These are phyloP conservation scores for Strigops habroptila DNA, from an alignment of 2,113 vertebrate genomes.

Conservation along the genomic window DNA sequence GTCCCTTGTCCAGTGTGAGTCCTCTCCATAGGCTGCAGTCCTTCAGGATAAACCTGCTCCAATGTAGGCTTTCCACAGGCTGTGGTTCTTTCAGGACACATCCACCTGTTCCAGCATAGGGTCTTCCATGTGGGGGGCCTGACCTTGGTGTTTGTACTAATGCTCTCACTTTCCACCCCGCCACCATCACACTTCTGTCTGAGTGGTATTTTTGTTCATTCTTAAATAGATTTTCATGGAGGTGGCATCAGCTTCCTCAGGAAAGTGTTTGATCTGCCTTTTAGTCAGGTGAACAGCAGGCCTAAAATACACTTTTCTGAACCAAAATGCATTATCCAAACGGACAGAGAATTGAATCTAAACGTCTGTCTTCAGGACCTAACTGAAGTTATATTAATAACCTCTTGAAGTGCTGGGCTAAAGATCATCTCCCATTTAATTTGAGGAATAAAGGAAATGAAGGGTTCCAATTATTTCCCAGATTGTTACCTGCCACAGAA, in stretches of 20 bases:
- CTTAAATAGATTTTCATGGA: neutral
- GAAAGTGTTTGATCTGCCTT: neutral
- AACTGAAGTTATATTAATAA: neutral
- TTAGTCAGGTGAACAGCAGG: neutral
- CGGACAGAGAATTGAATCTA: neutral
- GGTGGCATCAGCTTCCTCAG: neutral
- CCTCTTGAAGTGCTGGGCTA: neutral
- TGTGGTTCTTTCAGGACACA: neutral
- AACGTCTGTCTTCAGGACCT: neutral
- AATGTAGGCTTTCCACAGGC: neutral
- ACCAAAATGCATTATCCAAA: neutral
- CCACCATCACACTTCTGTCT: too few relatives aligned
- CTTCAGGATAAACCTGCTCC: neutral
- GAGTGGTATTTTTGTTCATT: neutral
- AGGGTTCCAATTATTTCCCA: neutral
- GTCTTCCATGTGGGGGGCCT: neutral
- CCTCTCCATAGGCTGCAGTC: neutral
- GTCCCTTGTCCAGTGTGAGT: neutral
- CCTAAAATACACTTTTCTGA: neutral
- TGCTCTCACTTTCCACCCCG: neutral
- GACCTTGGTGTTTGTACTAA: neutral
- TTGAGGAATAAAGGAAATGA: neutral
- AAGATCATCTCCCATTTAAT: neutral
- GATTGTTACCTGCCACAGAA: neutral
- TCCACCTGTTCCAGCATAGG: neutral